Evolutionary conservation across 2,113 vertebrate genomes (phyloP).

Genomic region (Mobula birostris): DNA sequence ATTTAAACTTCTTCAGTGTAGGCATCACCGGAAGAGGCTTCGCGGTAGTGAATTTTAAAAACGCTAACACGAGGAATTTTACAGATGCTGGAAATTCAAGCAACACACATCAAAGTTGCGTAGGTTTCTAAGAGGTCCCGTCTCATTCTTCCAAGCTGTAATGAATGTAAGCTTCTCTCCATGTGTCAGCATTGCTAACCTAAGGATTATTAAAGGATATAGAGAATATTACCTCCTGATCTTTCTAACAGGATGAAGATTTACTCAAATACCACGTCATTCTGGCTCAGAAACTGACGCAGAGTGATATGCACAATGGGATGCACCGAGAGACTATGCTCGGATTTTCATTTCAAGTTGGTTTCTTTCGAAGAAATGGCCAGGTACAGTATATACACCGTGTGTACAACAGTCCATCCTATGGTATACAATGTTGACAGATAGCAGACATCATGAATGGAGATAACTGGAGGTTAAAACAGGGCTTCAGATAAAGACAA

Average conservation of each 20-base stretch:
- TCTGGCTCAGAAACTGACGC: constrained; percentile 64
- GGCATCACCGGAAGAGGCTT: too few species aligned
- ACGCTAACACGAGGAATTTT: too few species aligned
- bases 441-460: background rate
- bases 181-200: background rate
- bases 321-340: constrained; percentile 79
- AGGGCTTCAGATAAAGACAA: too few species aligned
- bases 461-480: too few species aligned
- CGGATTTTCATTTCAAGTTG: constrained; percentile 70
- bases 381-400: constrained; percentile 58
- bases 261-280: constrained; percentile 72
- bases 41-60: too few species aligned
- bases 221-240: background rate
- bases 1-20: too few species aligned
- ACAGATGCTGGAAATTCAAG: too few species aligned
- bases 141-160: too few species aligned
- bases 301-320: constrained; percentile 65
- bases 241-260: constrained; percentile 60
- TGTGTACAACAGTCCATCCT: background rate
- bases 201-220: background rate
- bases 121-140: too few species aligned
- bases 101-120: too few species aligned
- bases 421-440: background rate
- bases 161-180: background rate
- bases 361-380: constrained; percentile 62